Evolutionary conservation across 2,113 vertebrate genomes (phyloP).

Genomic region (Urocitellus parryii): DNA sequence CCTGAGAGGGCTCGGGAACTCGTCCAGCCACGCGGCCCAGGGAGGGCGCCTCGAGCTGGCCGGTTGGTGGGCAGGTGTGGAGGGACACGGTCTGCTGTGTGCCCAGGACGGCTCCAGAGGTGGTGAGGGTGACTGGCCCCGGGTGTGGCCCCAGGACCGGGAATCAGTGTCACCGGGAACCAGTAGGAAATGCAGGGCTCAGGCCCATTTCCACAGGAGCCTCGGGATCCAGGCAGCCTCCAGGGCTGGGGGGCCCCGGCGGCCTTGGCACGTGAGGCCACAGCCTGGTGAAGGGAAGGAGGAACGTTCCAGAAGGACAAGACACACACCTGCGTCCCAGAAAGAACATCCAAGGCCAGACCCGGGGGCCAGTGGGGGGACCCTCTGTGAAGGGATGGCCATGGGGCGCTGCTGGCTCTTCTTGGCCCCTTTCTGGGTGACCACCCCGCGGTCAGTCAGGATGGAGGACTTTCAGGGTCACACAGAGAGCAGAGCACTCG

Average conservation of each 20-base stretch:
- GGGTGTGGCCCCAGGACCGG: background rate
- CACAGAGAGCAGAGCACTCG: background rate
- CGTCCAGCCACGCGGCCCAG: background rate
- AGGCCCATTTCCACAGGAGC: background rate
- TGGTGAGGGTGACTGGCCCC: background rate
- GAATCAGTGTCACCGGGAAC: fast-evolving
- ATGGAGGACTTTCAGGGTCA: background rate
- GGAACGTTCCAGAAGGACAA: background rate
- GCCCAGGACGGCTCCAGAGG: background rate
- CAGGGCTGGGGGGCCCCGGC: background rate
- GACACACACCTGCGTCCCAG: background rate
- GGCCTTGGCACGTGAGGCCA: too few relatives aligned
- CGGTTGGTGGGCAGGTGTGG: background rate
- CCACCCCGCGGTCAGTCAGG: background rate
- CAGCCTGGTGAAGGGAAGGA: too few relatives aligned
- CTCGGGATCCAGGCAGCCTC: too few relatives aligned
- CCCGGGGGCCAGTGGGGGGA: too few relatives aligned
- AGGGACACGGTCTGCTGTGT: fast-evolving
- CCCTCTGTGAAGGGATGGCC: background rate
- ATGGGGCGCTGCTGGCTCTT: fast-evolving
- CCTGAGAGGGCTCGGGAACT: too few relatives aligned
- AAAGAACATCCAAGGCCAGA: background rate
- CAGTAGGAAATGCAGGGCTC: background rate
- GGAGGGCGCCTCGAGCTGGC: background rate
- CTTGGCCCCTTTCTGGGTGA: too few relatives aligned